Evolutionary conservation across 2,113 vertebrate genomes (phyloP), one percentile per base, ranked within the genome.

Genomic region (Elanus axillaris): DNA sequence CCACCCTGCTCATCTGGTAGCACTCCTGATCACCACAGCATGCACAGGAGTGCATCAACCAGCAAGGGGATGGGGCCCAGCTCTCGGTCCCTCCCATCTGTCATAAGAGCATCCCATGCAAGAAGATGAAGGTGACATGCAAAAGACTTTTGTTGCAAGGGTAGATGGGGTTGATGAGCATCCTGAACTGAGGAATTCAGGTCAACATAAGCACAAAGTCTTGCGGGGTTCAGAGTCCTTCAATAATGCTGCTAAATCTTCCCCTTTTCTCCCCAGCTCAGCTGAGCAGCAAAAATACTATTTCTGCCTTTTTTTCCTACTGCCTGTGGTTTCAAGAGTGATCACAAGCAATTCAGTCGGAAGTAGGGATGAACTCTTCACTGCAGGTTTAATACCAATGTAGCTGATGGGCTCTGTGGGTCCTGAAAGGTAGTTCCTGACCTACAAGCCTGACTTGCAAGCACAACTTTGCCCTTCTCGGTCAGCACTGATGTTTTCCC

Each of bases 31-130:
- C 67, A 19, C 40, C 45, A 25, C 27, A 59, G 7, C 9, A 8
- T 17, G 48, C 31, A 29, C 15, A 10, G 15, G 15, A 27, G 5
- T 29, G 15, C 21, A 23, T 3, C 7, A 20, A 71, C 34, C 58
- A 59, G 13, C n/a, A 64, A 45, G 29, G 23, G 13, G 19, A 18
- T 22, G 19, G 56, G 23, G 13, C 15, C 21, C 6, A 0, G 19
- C 15, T 45, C 55, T 68, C 0, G 0, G 15, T 34, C 23, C 13
- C 58, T n/a, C 22, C 26, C 6, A 7, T 36, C 50, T 45, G 6
- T 34, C 32, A 55, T 75, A 27, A 56, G 42, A 63, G 18, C 13
- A 75, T 34, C 36, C 32, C 42, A 31, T 38, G 55, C n/a, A 81
- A 69, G n/a, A 55, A 36, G 10, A 27, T 4, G 16, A 62, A 76